Evolutionary conservation across 92 coral and sea anemone species (phyloP), one percentile per base, ranked within the genome.

Genomic region (Bergia puertoricense): DNA sequence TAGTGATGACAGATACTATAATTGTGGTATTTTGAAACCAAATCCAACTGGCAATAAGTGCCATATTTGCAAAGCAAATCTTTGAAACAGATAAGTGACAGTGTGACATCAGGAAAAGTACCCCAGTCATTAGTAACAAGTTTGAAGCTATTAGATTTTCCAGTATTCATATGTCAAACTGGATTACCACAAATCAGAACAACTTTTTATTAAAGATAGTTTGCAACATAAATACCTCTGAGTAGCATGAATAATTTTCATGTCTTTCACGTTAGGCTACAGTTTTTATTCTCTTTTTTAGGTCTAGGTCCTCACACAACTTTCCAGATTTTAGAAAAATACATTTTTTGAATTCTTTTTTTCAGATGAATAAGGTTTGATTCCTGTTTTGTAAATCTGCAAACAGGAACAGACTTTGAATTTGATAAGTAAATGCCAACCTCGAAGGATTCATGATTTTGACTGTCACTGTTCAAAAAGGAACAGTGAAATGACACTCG

Each of bases 41-140:
- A 57, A 43, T 56, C 38, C 74, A 77, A 65, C 85, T 78, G 91
- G 81, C 67, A 81, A 45, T 45, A 88, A 88, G 67, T 88, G 91
- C 81, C 43, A 44, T 72, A 88, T 88, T 20, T 88, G 91, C 75
- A 71, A 62, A 88, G 91, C 43, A 37, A 69, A 22, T 46, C 66
- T 71, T 51, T 72, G 81, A 81, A 73, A 73, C 54, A 66, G 86
- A 79, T 88, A 65, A 59, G 76, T 42, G 51, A 88, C 51, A 81
- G 91, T 82, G 76, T 83, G 57, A 69, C 48, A 42, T 45, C n/a
- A 37, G 89, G 82, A 37, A 85, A 51, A 73, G 75, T 83, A 20
- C 16, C 76, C 5, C 89, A 56, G 45, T 23, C 85, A 77, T 57
- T 86, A 22, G 62, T 51, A 51, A 37, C 23, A 44, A 13, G 14